phyloP scores from a whole-genome alignment of 1,140 invertebrate species.

The Brachionus plicatilis region DNA sequence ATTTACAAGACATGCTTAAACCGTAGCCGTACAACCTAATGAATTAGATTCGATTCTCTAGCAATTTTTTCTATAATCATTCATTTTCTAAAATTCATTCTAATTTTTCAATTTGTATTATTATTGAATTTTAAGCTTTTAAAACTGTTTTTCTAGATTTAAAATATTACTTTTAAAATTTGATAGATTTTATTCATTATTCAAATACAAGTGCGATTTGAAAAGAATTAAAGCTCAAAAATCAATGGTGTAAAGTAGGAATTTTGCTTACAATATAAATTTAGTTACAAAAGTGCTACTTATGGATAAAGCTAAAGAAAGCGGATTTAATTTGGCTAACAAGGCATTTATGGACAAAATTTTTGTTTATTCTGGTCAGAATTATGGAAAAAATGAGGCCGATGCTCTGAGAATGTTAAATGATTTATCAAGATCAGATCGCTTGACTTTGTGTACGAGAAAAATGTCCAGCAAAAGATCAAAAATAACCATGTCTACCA shows the following conservation, averaged over 20 bases:
- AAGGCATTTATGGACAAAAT: background rate
- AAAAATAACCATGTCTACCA: background rate
- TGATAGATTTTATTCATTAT: background rate
- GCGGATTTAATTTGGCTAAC: background rate
- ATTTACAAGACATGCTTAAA: background rate
- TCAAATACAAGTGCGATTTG: slow-evolving; percentile 6
- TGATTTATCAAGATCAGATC: background rate
- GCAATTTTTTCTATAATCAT: background rate
- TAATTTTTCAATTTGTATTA: background rate
- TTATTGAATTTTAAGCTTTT: background rate
- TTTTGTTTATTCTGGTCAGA: slow-evolving; percentile 6
- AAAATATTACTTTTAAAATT: background rate
- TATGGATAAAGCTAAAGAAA: background rate
- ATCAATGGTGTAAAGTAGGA: background rate
- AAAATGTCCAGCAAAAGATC: background rate
- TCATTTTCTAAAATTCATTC: background rate
- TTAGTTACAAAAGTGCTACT: background rate
- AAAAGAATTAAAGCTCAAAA: background rate
- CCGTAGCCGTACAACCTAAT: background rate
- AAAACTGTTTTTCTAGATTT: background rate
- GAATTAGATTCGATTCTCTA: background rate
- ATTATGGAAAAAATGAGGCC: slow-evolving; percentile 16
- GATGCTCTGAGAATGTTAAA: background rate
- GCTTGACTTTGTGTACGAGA: background rate
- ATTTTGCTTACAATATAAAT: background rate